phyloP scores from a whole-genome alignment of 37 sponge, comb jelly and placozoan genomes.

The Oscarella lobularis region DNA sequence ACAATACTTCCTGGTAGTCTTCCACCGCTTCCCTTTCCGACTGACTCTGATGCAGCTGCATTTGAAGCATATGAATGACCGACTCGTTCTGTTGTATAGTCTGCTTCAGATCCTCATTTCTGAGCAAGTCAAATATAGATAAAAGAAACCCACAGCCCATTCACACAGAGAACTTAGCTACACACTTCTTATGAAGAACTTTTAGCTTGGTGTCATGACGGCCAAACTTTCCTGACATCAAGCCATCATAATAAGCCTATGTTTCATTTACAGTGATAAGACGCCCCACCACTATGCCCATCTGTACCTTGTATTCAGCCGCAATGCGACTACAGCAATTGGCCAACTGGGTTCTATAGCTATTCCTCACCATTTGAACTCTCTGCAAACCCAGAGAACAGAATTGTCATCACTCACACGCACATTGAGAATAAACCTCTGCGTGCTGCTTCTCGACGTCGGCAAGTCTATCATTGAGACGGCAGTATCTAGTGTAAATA shows the following conservation, averaged over 20 bases:
- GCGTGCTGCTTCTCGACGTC: conserved; percentile 23
- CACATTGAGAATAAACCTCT: too few species aligned
- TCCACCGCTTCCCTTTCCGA: not conserved
- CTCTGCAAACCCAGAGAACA: not conserved
- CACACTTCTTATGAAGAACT: not conserved
- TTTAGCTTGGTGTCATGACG: conserved; percentile 1
- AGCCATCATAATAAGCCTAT: conserved; percentile 1
- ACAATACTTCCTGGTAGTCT: not conserved
- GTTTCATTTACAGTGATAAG: not conserved
- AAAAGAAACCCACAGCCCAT: too few species aligned
- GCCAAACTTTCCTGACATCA: conserved; percentile 1
- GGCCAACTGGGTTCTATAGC: conserved; percentile 2
- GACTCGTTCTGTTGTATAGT: conserved; percentile 1
- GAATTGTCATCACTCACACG: too few species aligned
- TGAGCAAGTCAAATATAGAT: too few species aligned
- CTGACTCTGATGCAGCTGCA: not conserved
- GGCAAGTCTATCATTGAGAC: conserved; percentile 55
- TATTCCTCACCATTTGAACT: not conserved
- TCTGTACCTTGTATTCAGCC: conserved; percentile 4
- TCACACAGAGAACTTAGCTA: too few species aligned
- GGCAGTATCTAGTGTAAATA: conserved; percentile 27
- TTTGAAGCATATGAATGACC: conserved; percentile 9
- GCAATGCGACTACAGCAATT: not conserved
- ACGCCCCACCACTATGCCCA: not conserved
- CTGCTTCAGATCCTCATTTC: not conserved